Conservation (phyloP, 2,113 vertebrate species). For the Oxyruncus cristatus region DNA sequence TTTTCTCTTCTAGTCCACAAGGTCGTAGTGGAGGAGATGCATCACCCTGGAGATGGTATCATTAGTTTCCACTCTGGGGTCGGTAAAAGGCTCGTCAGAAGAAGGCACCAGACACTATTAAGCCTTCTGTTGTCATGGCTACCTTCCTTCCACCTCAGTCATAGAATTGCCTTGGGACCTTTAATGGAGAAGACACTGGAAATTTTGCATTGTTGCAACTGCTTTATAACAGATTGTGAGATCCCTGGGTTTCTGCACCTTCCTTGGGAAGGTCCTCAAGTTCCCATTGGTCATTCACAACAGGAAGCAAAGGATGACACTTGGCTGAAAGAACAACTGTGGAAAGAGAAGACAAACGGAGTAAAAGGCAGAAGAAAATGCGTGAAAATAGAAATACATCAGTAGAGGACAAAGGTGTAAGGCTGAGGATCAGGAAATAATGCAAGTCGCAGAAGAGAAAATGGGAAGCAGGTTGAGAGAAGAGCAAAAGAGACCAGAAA, state of each 20-base stretch:
- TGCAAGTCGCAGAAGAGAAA: neutral
- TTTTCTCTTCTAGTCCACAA: neutral
- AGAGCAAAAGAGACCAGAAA: neutral
- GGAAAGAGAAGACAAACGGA: neutral
- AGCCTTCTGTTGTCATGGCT: slow-evolving; percentile 56
- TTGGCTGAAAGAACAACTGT: neutral
- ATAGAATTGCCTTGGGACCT: slow-evolving; percentile 11
- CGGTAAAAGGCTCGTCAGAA: neutral
- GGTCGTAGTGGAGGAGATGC: neutral
- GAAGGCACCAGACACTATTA: slow-evolving; percentile 50
- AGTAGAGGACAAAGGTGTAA: neutral
- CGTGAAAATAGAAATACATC: neutral
- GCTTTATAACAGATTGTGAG: neutral
- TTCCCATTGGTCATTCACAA: neutral
- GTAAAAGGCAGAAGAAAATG: neutral
- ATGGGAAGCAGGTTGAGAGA: neutral
- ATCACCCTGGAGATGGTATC: slow-evolving; percentile 36
- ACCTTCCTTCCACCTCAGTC: neutral
- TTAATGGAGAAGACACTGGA: slow-evolving; percentile 52
- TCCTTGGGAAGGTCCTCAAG: neutral
- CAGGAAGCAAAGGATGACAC: neutral
- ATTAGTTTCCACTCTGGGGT: slow-evolving; percentile 32
- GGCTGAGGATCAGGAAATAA: neutral
- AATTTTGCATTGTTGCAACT: neutral
- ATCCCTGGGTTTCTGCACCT: neutral